These are phyloP conservation scores for Phaonia tiefii DNA, from an alignment of 2,888 invertebrate species.

Conservation along the genomic window DNA sequence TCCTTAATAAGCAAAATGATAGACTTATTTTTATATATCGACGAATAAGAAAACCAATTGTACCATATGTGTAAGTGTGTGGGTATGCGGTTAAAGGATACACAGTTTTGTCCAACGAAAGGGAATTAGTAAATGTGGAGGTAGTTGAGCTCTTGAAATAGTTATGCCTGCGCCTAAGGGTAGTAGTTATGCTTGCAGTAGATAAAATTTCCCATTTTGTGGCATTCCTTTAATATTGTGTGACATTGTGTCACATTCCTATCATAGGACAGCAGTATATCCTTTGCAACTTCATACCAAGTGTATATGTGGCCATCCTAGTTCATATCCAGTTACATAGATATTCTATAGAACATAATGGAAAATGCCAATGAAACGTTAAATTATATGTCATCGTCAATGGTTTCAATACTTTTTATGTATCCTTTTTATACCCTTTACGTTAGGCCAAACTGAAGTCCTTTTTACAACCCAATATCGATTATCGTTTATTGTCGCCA, in stretches of 20 bases:
- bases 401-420: slow-evolving; percentile 19
- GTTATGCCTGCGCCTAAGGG: neutral
- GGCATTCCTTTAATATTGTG: slow-evolving; percentile 61
- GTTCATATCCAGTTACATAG: too few species aligned
- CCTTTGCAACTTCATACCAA: slow-evolving; percentile 4
- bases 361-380: slow-evolving; percentile 78
- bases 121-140: neutral
- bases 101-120: slow-evolving; percentile 17
- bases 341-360: slow-evolving; percentile 69
- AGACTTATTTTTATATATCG: slow-evolving; percentile 56
- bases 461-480: slow-evolving; percentile 59
- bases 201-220: slow-evolving; percentile 59
- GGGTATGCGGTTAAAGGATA: slow-evolving; percentile 56
- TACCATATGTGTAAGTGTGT: neutral
- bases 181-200: slow-evolving; percentile 18
- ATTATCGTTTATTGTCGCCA: slow-evolving; percentile 56
- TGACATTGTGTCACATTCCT: slow-evolving; percentile 56
- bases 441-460: slow-evolving; percentile 32
- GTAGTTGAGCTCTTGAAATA: neutral
- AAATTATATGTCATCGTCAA: slow-evolving; percentile 73
- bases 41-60: neutral
- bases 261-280: slow-evolving; percentile 35
- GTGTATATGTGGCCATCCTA: slow-evolving; percentile 15
- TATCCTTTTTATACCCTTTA: slow-evolving; percentile 50
- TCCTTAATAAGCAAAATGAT: slow-evolving; percentile 62